A percentile compares a stretch with the other conserved stretches of the same genome.
These are phyloP conservation scores for Melospiza georgiana DNA, from an alignment of 2,113 vertebrate genomes.

Conservation along the genomic window DNA sequence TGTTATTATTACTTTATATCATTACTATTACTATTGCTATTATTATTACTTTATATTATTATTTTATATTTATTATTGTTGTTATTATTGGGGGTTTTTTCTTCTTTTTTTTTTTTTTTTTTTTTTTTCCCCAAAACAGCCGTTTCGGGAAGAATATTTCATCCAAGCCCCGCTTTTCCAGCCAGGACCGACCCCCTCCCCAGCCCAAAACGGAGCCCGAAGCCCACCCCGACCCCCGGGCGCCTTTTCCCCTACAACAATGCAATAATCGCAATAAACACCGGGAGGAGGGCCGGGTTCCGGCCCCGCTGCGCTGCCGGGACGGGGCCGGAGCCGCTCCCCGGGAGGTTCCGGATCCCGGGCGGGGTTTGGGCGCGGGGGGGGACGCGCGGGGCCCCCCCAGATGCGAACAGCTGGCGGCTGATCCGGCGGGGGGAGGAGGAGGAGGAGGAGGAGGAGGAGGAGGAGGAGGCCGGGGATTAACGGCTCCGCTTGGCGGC, in stretches of 20 bases:
- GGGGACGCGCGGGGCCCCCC: not conserved
- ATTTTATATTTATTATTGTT: too few species aligned
- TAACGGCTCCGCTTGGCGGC: not conserved
- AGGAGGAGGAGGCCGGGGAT: not conserved
- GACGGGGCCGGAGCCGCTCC: not conserved
- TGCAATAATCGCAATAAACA: rapidly evolving
- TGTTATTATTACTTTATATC: too few species aligned
- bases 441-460: not conserved
- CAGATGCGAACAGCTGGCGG: not conserved
- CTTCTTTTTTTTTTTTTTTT: too few species aligned
- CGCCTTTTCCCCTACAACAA: not conserved
- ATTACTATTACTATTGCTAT: too few species aligned
- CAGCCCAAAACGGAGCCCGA: not conserved
- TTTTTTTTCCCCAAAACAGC: not conserved
- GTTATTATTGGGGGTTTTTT: too few species aligned
- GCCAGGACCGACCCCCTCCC: not conserved
- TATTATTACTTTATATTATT: too few species aligned
- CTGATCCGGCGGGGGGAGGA: not conserved
- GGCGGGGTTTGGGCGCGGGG: not conserved
- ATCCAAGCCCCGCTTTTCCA: not conserved
- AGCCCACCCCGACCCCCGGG: not conserved
- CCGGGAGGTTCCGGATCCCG: not conserved
- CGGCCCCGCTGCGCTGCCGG: not conserved
- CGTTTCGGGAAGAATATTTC: not conserved
- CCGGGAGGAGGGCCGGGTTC: rapidly evolving